Evolutionary conservation across 2,797 vertebrate genomes (phyloP).

Genomic region (Anas bernieri): DNA sequence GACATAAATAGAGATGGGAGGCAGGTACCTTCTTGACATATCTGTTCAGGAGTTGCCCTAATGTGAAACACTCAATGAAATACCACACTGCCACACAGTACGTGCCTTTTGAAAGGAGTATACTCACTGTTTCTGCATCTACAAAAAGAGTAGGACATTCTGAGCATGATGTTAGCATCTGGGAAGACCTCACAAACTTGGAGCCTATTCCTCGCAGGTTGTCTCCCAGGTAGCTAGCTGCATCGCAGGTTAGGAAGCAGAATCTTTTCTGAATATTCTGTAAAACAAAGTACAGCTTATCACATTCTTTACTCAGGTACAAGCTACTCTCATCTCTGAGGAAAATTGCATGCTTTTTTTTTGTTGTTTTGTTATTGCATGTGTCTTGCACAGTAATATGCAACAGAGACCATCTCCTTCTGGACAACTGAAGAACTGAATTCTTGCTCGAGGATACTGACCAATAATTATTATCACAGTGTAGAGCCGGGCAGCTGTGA

Average conservation of each 20-base stretch:
- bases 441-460: background rate
- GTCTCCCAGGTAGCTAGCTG: conserved; percentile 94
- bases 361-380: too few relatives aligned
- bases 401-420: background rate
- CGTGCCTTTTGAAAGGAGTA: background rate
- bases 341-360: background rate
- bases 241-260: conserved; percentile 94
- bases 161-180: conserved; percentile 94
- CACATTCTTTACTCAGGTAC: background rate
- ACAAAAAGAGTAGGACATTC: conserved; percentile 97
- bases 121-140: conserved; percentile 95
- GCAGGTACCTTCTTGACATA: background rate
- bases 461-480: background rate
- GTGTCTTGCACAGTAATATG: background rate
- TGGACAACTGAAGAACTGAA: background rate
- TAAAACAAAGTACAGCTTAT: conserved; percentile 60
- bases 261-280: conserved; percentile 98
- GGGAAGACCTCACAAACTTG: conserved; percentile 96
- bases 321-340: background rate
- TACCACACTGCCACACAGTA: background rate
- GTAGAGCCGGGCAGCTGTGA: background rate
- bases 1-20: background rate
- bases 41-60: background rate
- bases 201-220: conserved; percentile 94
- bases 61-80: background rate